Evolutionary conservation across 2,113 vertebrate species (phyloP).

Genomic region (Chamaea fasciata): DNA sequence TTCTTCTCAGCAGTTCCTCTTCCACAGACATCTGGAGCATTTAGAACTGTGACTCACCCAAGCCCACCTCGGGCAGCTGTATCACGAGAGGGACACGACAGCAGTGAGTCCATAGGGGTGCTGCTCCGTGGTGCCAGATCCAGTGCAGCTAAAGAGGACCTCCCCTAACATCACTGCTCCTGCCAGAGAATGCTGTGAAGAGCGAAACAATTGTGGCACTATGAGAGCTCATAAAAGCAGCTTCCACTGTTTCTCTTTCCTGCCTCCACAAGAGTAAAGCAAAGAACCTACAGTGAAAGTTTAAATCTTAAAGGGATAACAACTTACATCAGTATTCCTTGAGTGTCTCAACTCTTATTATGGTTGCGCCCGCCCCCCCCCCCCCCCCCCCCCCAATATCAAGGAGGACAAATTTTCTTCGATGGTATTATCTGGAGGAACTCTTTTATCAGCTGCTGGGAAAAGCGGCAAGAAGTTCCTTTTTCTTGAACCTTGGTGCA

Average conservation of each 20-base stretch:
- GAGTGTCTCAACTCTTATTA: not conserved
- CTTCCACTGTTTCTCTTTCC: not conserved
- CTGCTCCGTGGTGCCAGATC: not conserved
- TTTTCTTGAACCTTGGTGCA: not conserved
- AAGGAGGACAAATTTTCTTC: not conserved
- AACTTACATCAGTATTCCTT: not conserved
- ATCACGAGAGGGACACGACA: not conserved
- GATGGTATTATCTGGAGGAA: not conserved
- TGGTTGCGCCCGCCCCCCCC: not conserved
- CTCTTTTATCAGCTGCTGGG: not conserved
- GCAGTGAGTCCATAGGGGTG: not conserved
- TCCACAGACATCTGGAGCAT: not conserved
- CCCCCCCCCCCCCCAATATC: accelerated
- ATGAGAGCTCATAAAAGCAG: not conserved
- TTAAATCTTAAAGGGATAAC: not conserved
- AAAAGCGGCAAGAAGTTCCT: not conserved
- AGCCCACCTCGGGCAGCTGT: not conserved
- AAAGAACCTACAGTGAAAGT: not conserved
- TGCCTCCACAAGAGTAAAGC: not conserved
- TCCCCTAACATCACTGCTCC: not conserved
- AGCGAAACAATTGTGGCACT: not conserved
- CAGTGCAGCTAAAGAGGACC: not conserved
- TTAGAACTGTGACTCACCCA: not conserved
- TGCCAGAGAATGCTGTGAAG: not conserved
- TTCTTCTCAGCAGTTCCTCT: not conserved